Conservation (phyloP, 2,113 vertebrate species). For the Stigmatopora argus region DNA sequence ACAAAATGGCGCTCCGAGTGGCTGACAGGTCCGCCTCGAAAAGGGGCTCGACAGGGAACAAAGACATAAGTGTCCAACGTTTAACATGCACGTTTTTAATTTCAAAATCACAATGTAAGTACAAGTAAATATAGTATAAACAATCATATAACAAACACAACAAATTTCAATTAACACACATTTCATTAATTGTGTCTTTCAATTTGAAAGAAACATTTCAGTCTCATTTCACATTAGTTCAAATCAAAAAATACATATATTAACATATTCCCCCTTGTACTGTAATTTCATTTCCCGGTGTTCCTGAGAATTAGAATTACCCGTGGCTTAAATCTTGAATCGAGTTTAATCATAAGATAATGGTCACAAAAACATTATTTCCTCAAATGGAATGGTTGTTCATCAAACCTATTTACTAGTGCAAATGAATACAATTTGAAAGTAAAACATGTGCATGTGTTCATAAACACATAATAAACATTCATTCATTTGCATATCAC, state of each 20-base stretch:
- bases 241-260: slow-evolving; percentile 27
- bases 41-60: background rate
- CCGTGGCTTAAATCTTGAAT: background rate
- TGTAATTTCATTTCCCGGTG: background rate
- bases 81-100: slow-evolving; percentile 20
- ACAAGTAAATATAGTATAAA: slow-evolving; percentile 16
- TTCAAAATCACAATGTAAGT: slow-evolving; percentile 23
- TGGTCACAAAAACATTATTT: background rate
- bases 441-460: background rate
- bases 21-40: background rate
- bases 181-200: background rate
- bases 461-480: background rate
- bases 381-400: background rate
- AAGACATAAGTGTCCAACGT: background rate
- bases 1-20: too few species aligned
- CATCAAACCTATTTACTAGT: background rate
- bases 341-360: background rate
- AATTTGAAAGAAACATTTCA: background rate
- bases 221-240: background rate
- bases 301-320: background rate
- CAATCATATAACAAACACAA: background rate
- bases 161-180: background rate
- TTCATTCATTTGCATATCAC: slow-evolving; percentile 3
- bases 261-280: slow-evolving; percentile 1
- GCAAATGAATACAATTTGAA: background rate